A percentile compares a stretch with the other conserved stretches of the same genome.
phyloP scores from a whole-genome alignment of 2,113 vertebrate genomes.

The Tiliqua scincoides region DNA sequence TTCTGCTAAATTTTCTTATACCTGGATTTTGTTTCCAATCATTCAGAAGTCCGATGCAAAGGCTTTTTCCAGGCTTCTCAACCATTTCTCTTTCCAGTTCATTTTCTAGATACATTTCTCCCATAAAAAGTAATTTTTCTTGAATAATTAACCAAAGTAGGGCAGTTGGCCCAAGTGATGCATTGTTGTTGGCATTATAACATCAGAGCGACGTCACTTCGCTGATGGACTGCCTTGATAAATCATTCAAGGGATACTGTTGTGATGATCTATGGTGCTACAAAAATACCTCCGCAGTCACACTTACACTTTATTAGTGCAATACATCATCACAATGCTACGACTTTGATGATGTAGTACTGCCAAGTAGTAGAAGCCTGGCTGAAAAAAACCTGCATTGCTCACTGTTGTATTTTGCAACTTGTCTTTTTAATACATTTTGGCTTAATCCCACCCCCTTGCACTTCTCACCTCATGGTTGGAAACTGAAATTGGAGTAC shows the following conservation, averaged over 20 bases:
- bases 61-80: not conserved
- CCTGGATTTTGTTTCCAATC: not conserved
- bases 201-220: slow-evolving; percentile 22
- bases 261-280: slow-evolving; percentile 55
- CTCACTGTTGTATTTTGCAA: slow-evolving; percentile 23
- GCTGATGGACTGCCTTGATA: slow-evolving; percentile 52
- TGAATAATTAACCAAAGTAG: slow-evolving; percentile 52
- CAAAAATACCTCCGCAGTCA: slow-evolving; percentile 54
- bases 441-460: slow-evolving; percentile 24
- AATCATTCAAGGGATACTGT: slow-evolving; percentile 50
- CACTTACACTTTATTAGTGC: slow-evolving; percentile 62
- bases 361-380: slow-evolving; percentile 42
- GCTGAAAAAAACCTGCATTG: slow-evolving; percentile 29
- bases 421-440: slow-evolving; percentile 28
- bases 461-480: not conserved
- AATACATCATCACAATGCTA: slow-evolving; percentile 51
- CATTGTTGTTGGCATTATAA: slow-evolving; percentile 40
- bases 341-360: slow-evolving; percentile 42
- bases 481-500: not conserved
- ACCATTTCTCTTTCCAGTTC: not conserved
- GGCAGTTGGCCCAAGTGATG: slow-evolving; percentile 24
- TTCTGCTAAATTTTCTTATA: not conserved
- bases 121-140: slow-evolving; percentile 39
- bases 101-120: slow-evolving; percentile 33
- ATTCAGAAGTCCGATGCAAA: not conserved